These are phyloP conservation scores for Sialia sialis DNA, from an alignment of 2,113 vertebrate species.

Conservation along the genomic window DNA sequence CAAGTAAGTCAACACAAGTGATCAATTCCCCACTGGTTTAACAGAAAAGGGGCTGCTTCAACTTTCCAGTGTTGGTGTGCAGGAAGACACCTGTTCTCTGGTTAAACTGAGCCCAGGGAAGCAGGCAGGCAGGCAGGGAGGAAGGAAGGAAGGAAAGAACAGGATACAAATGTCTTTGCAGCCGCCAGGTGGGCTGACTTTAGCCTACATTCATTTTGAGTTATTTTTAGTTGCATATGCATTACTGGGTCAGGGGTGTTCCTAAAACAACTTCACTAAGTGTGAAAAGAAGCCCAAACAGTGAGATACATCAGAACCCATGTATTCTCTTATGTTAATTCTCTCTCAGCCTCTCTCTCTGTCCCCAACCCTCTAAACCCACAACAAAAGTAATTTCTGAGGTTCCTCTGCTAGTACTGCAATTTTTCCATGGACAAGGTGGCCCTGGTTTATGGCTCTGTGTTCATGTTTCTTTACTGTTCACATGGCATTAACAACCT, in stretches of 20 bases:
- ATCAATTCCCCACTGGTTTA: neutral
- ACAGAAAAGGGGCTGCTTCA: neutral
- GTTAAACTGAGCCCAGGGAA: neutral
- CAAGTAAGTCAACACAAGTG: neutral
- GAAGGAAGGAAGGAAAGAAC: neutral
- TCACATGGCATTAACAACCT: neutral
- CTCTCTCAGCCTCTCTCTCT: neutral
- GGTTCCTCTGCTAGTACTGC: neutral
- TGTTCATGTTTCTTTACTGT: neutral
- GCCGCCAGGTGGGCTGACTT: neutral
- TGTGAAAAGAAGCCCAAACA: neutral
- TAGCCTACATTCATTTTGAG: neutral
- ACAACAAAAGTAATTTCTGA: neutral
- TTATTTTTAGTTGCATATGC: neutral
- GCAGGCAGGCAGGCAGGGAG: neutral
- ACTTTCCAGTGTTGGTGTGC: neutral
- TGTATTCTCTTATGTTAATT: neutral
- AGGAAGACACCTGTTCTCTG: conserved; percentile 15
- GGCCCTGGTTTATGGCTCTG: neutral
- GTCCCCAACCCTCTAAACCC: neutral
- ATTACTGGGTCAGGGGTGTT: neutral
- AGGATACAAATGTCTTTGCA: neutral
- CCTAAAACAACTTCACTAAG: neutral
- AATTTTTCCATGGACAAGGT: neutral
- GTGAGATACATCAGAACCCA: neutral